Conservation (phyloP, 2,888 invertebrate species). For the Cerastis leucographa region DNA sequence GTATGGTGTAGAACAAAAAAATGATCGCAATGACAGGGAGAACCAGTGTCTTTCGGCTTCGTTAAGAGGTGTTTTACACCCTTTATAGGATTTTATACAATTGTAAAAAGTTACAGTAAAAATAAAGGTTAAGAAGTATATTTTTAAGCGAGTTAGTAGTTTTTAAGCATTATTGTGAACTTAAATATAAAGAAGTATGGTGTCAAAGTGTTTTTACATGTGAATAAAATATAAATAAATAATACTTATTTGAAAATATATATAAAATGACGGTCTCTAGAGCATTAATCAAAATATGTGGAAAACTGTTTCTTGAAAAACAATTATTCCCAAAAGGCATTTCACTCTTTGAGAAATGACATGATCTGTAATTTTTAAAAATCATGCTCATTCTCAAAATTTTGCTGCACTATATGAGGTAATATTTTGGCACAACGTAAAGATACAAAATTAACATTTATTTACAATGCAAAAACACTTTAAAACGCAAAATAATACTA, state of each 20-base stretch:
- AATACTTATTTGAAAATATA: no score
- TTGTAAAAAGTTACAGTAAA: slow-evolving; percentile 27
- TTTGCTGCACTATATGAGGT: background rate
- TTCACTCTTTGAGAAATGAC: no score
- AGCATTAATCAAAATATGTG: no score
- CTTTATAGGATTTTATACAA: slow-evolving; percentile 9
- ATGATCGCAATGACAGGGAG: no score
- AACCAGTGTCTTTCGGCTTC: no score
- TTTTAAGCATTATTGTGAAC: slow-evolving; percentile 35
- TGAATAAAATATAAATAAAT: background rate
- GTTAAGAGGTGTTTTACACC: no score
- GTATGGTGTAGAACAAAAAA: no score
- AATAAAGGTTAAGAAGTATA: background rate
- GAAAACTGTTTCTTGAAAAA: no score
- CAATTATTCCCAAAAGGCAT: no score
- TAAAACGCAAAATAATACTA: slow-evolving; percentile 32
- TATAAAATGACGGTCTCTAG: background rate
- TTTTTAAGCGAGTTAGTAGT: slow-evolving; percentile 44
- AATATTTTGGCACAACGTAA: background rate
- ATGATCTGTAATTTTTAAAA: no score
- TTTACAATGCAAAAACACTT: slow-evolving; percentile 43
- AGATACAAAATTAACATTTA: background rate
- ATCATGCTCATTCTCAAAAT: background rate
- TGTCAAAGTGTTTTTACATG: slow-evolving; percentile 50
- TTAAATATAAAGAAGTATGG: background rate